Evolutionary conservation across 1,140 invertebrate species (phyloP), one percentile per base, ranked within the genome.

Genomic region (Camponotus pennsylvanicus): DNA sequence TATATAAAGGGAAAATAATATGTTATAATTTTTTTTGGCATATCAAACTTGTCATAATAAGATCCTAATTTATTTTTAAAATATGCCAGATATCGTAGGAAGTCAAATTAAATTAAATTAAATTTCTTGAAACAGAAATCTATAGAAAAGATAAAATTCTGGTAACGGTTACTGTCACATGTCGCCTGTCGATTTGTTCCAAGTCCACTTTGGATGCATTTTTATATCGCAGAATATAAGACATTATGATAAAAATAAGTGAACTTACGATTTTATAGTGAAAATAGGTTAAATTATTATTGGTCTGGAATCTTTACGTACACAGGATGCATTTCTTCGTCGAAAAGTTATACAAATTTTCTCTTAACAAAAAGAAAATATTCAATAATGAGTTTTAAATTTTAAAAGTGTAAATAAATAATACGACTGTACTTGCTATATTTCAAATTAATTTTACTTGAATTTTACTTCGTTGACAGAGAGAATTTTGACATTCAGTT

Each of bases 131-230:
- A 5, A 34, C 27, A 42, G 15, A 27, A 42, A 42, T 32, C 11
- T 40, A 15, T 55, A 11, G 7, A 45, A 73, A 45, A 34, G 4
- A 2, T n/a, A 40, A 52, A 45, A 61, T 82, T 21, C 59, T 9
- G 40, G 3, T 34, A 32, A 55, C 64, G 59, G 27, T 73, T 73
- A 71, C n/a, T 71, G 52, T 59, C 55, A 82, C 27, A 59, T 71
- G 55, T 79, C 21, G 11, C 32, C 27, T 78, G 61, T 78, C 61
- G 42, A 67, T 78, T 67, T 63, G 34, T 34, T 42, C 40, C 11
- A 32, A 45, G 34, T 69, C n/a, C 15, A 59, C 15, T 55, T 42
- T 40, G 18, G 15, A 32, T 32, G 21, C 5, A n/a, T 71, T 59
- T 82, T 52, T 59, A 21, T 37, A 1, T 0, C 9, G 9, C 11